Evolutionary conservation across 2,888 invertebrate species (phyloP), one percentile per base, ranked within the genome.

Genomic region (Scaptomyza reducta): DNA sequence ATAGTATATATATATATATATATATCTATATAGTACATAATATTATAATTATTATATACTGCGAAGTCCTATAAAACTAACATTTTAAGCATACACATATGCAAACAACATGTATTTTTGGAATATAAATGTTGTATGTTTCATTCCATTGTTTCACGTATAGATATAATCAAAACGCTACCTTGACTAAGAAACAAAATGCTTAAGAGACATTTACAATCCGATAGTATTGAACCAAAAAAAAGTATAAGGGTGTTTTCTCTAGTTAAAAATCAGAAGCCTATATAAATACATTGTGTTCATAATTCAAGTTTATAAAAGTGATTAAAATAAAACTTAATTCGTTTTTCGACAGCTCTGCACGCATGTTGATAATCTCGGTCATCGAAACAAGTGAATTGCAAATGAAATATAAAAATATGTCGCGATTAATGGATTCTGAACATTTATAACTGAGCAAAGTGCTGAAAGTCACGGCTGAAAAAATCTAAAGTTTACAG

Each of bases 361-460:
- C 18, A 14, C 31, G 27, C 29, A 38, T 13, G 35, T 44, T 50
- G 46, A 35, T 41, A 16, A 47, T 31, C 41, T 47, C 14, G 22
- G 44, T 16, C 13, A 22, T 9, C 25, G 38, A 54, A 41, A 58
- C 9, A 29, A n/a, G 38, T 41, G 40, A 49, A 40, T 38, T 33
- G 16, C 56, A 47, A 22, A 53, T 60, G 18, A 77, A 70, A 70
- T 70, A 79, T 70, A 67, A 74, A 88, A 88, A 87, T 87, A 90
- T 90, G 88, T 83, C 81, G 85, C 89, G 83, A 70, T 76, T 74
- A 70, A 83, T 87, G 76, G 87, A 87, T 86, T 89, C 82, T 86
- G 89, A 90, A 90, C 89, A 88, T 82, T 90, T 89, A 82, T 89
- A 89, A 80, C 66, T 59, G 47, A 50, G 59, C 42, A 40, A 56